A percentile compares a stretch with the other conserved stretches of the same genome.
These are phyloP conservation scores for Diarsia brunnea DNA, from an alignment of 2,888 invertebrate genomes.

Conservation along the genomic window DNA sequence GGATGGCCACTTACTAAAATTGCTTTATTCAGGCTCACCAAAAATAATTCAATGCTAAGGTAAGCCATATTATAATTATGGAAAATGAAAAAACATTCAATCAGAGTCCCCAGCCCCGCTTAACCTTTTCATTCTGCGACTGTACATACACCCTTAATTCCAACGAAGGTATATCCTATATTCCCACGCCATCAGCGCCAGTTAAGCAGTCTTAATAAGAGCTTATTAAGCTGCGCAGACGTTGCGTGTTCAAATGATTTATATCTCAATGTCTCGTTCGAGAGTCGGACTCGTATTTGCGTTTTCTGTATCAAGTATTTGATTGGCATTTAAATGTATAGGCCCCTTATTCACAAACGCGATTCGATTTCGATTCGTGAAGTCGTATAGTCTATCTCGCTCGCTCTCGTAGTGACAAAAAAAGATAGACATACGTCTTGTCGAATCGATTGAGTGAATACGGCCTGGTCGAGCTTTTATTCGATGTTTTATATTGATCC, in stretches of 20 bases:
- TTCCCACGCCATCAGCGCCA: conserved; percentile 61
- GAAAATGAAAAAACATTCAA: too few species aligned
- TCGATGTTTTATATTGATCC: conserved; percentile 42
- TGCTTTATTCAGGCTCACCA: too few species aligned
- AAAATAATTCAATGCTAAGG: too few species aligned
- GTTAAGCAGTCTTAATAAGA: conserved; percentile 63
- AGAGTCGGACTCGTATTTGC: conserved; percentile 51
- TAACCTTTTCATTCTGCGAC: neutral
- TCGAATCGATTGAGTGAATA: too few species aligned
- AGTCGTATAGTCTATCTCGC: too few species aligned
- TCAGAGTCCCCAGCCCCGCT: too few species aligned
- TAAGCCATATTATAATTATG: too few species aligned
- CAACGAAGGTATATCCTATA: conserved; percentile 33
- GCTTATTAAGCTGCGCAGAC: conserved; percentile 50
- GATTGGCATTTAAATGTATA: conserved; percentile 62
- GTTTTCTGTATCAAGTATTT: conserved; percentile 62
- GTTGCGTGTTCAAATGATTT: conserved; percentile 62
- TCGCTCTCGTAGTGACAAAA: too few species aligned
- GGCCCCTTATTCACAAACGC: too few species aligned
- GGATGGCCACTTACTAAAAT: neutral
- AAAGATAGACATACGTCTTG: too few species aligned
- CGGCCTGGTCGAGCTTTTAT: conserved; percentile 37
- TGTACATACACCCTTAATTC: conserved; percentile 36
- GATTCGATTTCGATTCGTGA: too few species aligned
- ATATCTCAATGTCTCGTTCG: conserved; percentile 65